A percentile compares a stretch with the other conserved stretches of the same genome.
phyloP scores from a whole-genome alignment of 92 coral and sea anemone species.

The Umimayanthus chanpuru region DNA sequence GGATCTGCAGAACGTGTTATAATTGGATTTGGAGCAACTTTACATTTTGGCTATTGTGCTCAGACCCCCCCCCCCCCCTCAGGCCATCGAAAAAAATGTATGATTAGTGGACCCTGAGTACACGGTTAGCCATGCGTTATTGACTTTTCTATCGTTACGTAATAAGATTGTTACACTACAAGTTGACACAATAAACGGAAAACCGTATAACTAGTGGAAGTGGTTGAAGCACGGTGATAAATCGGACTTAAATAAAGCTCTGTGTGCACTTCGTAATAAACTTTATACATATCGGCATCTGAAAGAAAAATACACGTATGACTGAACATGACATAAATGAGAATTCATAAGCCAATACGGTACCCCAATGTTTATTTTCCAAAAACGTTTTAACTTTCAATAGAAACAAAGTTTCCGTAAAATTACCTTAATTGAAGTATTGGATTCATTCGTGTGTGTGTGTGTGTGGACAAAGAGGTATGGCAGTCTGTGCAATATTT shows the following conservation, averaged over 20 bases:
- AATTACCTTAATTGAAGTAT: neutral
- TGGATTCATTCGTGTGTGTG: slow-evolving; percentile 11
- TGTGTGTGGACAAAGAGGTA: neutral
- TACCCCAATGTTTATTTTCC: neutral
- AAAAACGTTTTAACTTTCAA: neutral
- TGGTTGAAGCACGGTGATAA: neutral
- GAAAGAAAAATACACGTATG: neutral
- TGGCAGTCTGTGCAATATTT: neutral
- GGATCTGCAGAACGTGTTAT: too few species aligned
- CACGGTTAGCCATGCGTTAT: neutral
- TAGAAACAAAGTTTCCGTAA: neutral
- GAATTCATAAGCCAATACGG: neutral
- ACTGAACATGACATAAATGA: neutral
- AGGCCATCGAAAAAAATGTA: too few species aligned
- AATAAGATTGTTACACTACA: neutral
- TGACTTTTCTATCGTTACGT: neutral
- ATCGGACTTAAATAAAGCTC: too few species aligned
- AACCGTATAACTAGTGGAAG: neutral
- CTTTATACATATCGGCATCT: neutral
- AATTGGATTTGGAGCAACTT: too few species aligned
- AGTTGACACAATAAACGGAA: neutral
- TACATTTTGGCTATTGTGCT: too few species aligned
- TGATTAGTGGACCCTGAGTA: too few species aligned
- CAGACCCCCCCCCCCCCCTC: too few species aligned
- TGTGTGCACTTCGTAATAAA: too few species aligned